These are phyloP conservation scores for Epirrita christyi DNA, from an alignment of 2,888 invertebrate species.

Conservation along the genomic window DNA sequence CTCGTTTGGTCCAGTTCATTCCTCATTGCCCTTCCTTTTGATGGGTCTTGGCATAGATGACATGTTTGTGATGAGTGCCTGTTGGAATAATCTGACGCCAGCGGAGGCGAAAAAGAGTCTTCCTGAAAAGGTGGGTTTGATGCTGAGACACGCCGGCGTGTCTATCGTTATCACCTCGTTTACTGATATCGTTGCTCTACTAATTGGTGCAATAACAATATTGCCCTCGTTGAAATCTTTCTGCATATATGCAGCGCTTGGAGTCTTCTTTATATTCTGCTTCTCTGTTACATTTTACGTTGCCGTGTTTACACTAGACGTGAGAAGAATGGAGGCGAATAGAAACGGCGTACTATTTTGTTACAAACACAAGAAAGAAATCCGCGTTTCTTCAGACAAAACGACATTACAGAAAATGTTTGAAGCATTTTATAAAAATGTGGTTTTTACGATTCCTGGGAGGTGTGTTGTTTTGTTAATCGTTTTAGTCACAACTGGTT, in stretches of 20 bases:
- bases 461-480: slow-evolving; percentile 87
- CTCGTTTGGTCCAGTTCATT: slow-evolving; percentile 92
- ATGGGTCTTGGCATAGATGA: slow-evolving; percentile 94
- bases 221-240: slow-evolving; percentile 92
- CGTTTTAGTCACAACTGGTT: slow-evolving; percentile 84
- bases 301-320: slow-evolving; percentile 90
- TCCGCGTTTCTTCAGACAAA: slow-evolving; percentile 81
- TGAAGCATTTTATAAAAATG: slow-evolving; percentile 85
- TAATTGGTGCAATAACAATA: slow-evolving; percentile 91
- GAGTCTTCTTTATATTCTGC: slow-evolving; percentile 90
- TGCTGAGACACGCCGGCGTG: slow-evolving; percentile 92
- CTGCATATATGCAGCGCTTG: slow-evolving; percentile 91
- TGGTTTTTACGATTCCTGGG: slow-evolving; percentile 87
- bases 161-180: slow-evolving; percentile 93
- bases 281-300: slow-evolving; percentile 93
- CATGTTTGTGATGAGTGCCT: slow-evolving; percentile 93
- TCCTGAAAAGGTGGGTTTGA: slow-evolving; percentile 87
- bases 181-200: slow-evolving; percentile 92
- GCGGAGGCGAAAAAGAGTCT: slow-evolving; percentile 81
- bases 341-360: slow-evolving; percentile 89
- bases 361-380: slow-evolving; percentile 85
- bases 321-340: slow-evolving; percentile 85
- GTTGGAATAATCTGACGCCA: slow-evolving; percentile 87
- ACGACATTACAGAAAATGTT: slow-evolving; percentile 85
- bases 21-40: slow-evolving; percentile 91